Conservation (phyloP, 2,888 invertebrate genomes). For the Cremastobaeus sp. region DNA sequence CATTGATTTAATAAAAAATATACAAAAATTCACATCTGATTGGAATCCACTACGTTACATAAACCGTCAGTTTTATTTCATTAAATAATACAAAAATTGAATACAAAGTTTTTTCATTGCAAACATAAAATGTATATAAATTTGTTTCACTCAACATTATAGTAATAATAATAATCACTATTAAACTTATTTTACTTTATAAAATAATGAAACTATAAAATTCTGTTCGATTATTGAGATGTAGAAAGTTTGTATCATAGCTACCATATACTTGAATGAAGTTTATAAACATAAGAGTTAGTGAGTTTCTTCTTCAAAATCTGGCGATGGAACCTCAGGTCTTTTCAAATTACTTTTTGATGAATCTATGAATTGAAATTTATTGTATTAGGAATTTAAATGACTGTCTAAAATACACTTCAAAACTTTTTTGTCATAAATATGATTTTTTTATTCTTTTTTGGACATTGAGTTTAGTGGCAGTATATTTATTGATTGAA, state of each 20-base stretch:
- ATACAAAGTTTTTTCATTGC: too few species aligned
- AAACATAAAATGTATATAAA: too few species aligned
- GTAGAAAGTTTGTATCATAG: not conserved
- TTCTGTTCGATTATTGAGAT: not conserved
- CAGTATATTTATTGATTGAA: too few species aligned
- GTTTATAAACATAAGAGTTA: constrained; percentile 31
- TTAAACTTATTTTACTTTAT: too few species aligned
- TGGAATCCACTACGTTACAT: too few species aligned
- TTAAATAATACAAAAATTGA: too few species aligned
- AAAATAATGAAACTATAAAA: not conserved
- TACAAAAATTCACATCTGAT: not conserved
- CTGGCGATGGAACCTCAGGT: constrained; percentile 68
- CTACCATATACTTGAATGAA: not conserved
- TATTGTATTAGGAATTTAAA: not conserved
- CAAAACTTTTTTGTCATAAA: not conserved
- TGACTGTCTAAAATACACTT: not conserved
- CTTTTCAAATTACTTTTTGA: constrained; percentile 61
- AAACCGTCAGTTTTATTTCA: too few species aligned
- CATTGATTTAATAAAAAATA: not conserved
- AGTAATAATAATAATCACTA: too few species aligned
- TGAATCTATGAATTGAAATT: constrained; percentile 53
- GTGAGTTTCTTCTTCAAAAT: constrained; percentile 67
- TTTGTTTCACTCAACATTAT: too few species aligned
- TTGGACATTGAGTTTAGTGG: not conserved
- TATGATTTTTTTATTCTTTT: not conserved